phyloP scores from a whole-genome alignment of 2,113 vertebrate species.

The Baryphthengus martii region DNA sequence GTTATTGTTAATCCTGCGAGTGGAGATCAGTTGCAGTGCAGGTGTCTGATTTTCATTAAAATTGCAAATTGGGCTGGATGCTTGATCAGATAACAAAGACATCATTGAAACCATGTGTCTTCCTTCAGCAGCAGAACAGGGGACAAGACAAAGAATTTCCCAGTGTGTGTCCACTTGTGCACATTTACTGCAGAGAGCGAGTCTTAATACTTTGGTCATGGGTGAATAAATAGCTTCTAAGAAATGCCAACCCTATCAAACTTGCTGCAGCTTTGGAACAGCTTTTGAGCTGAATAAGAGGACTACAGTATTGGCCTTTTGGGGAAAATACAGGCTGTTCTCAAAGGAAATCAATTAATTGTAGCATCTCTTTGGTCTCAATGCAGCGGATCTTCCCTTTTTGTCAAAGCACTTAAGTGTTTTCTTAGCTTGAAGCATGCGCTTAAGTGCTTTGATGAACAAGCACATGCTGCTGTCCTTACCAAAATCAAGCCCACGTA shows the following conservation, averaged over 20 bases:
- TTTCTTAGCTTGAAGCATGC: conserved; percentile 16
- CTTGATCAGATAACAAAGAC: conserved; percentile 86
- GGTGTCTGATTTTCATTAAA: conserved; percentile 95
- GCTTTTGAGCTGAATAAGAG: not conserved
- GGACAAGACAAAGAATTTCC: conserved; percentile 67
- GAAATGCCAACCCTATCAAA: conserved; percentile 46
- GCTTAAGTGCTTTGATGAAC: conserved; percentile 2
- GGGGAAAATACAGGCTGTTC: not conserved
- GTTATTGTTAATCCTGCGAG: conserved; percentile 69
- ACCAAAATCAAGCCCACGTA: not conserved
- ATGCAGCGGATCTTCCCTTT: not conserved
- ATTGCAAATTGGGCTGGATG: conserved; percentile 84
- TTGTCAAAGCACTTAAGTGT: conserved; percentile 20
- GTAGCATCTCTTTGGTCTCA: not conserved
- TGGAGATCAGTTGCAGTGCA: conserved; percentile 79
- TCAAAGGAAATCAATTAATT: conserved; percentile 56
- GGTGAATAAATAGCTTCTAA: conserved; percentile 72
- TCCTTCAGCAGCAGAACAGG: conserved; percentile 53
- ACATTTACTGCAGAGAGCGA: conserved; percentile 28
- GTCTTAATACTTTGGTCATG: conserved; percentile 62
- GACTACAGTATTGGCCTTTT: conserved; percentile 3
- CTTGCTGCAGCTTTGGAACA: conserved; percentile 40
- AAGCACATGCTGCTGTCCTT: not conserved
- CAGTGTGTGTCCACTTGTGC: conserved; percentile 58
- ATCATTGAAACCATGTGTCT: conserved; percentile 75